phyloP scores from a whole-genome alignment of 2,888 invertebrate genomes.

The Biston stratarius region DNA sequence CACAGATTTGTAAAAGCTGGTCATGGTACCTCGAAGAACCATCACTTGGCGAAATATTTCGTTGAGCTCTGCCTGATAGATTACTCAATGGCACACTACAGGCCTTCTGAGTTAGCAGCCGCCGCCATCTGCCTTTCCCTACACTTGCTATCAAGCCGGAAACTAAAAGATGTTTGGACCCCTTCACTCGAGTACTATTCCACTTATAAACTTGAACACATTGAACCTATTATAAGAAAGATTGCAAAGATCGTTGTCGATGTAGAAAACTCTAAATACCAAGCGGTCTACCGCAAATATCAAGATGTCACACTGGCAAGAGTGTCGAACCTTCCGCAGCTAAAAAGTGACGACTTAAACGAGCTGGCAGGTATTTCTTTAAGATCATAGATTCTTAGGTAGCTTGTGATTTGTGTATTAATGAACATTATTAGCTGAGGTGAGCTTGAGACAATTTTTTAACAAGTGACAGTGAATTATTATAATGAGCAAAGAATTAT shows the following conservation, averaged over 20 bases:
- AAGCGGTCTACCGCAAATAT: slow-evolving; percentile 90
- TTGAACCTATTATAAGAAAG: slow-evolving; percentile 89
- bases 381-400: neutral
- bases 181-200: slow-evolving; percentile 92
- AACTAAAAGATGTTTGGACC: slow-evolving; percentile 88
- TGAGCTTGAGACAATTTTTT: too few relatives aligned
- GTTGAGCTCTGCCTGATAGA: slow-evolving; percentile 94
- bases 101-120: slow-evolving; percentile 94
- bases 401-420: neutral
- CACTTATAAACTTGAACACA: slow-evolving; percentile 89
- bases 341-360: slow-evolving; percentile 78
- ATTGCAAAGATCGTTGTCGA: slow-evolving; percentile 90
- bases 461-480: too few relatives aligned
- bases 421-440: neutral
- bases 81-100: slow-evolving; percentile 91
- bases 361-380: slow-evolving; percentile 58
- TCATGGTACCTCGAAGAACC: slow-evolving; percentile 87
- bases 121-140: slow-evolving; percentile 92
- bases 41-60: slow-evolving; percentile 95
- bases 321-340: slow-evolving; percentile 88
- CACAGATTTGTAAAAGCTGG: slow-evolving; percentile 87
- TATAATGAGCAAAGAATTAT: too few relatives aligned
- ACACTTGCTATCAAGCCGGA: slow-evolving; percentile 83
- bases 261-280: slow-evolving; percentile 90
- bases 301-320: slow-evolving; percentile 84